Conservation (phyloP, 1,140 invertebrate species). For the Heliothis virescens region DNA sequence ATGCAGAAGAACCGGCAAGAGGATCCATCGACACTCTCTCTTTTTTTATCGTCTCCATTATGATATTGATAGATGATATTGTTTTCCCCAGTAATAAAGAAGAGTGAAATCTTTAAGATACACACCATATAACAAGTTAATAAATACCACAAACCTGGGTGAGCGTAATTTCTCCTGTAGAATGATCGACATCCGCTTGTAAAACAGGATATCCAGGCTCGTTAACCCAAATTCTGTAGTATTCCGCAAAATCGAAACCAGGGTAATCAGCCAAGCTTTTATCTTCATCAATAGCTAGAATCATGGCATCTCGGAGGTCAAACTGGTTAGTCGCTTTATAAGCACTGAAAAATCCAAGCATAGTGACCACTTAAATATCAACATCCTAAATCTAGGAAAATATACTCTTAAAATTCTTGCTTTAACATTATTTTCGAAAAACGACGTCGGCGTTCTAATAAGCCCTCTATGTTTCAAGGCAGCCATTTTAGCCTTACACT, state of each 20-base stretch:
- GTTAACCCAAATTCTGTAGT: constrained; percentile 87
- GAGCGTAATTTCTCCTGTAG: constrained; percentile 75
- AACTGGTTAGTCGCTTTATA: constrained; percentile 87
- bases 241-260: constrained; percentile 72
- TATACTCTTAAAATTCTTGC: no score
- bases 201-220: constrained; percentile 92
- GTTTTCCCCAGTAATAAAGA: no score
- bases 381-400: no score
- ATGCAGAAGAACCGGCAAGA: no score
- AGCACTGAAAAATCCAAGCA: constrained; percentile 66
- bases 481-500: no score
- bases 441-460: no score
- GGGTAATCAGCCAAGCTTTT: constrained; percentile 64
- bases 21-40: no score
- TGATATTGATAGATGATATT: no score
- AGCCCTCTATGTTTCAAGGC: no score
- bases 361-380: not conserved
- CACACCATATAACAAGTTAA: constrained; percentile 50
- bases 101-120: not conserved
- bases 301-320: constrained; percentile 88
- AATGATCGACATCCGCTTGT: constrained; percentile 84
- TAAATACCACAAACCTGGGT: constrained; percentile 72
- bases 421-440: no score
- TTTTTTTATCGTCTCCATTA: no score
- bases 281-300: constrained; percentile 81